Conservation (phyloP, 1,140 invertebrate genomes). For the Drosophila suzukii region DNA sequence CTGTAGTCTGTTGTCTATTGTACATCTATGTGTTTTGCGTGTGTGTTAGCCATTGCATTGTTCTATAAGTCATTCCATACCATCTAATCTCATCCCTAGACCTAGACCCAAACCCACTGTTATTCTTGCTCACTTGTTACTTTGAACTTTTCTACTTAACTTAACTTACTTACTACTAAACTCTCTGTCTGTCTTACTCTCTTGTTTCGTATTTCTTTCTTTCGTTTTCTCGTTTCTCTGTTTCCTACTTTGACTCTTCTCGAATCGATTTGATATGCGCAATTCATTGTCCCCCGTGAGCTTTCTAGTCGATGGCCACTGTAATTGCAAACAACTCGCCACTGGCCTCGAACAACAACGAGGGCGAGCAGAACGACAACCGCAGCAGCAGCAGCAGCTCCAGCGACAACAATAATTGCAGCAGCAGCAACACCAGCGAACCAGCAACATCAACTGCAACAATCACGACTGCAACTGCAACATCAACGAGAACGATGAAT, state of each 20-base stretch:
- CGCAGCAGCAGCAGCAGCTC: constrained; percentile 40
- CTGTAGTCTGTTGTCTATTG: constrained; percentile 32
- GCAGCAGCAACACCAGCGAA: constrained; percentile 36
- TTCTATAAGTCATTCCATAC: constrained; percentile 33
- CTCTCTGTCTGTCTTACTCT: constrained; percentile 70
- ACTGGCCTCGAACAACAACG: constrained; percentile 53
- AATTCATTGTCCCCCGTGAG: constrained; percentile 53
- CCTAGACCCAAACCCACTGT: constrained; percentile 3
- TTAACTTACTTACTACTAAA: constrained; percentile 59
- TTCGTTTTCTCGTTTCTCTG: constrained; percentile 65
- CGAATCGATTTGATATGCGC: constrained; percentile 54
- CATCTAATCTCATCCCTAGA: constrained; percentile 11
- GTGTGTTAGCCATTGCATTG: constrained; percentile 42
- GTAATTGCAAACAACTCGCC: constrained; percentile 58
- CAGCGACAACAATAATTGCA: constrained; percentile 21
- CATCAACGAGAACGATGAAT: constrained; percentile 19
- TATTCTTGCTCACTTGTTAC: constrained; percentile 45
- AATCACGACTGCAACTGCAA: constrained; percentile 5
- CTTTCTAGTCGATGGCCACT: constrained; percentile 68
- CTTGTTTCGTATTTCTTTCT: constrained; percentile 69
- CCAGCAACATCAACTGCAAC: constrained; percentile 17
- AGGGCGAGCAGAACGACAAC: constrained; percentile 48
- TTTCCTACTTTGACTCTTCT: constrained; percentile 53
- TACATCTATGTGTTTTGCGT: constrained; percentile 39
- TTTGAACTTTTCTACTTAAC: constrained; percentile 46